These are phyloP conservation scores for Schizopygopsis pylzovi DNA, from an alignment of 2,797 vertebrate species.

Conservation along the genomic window DNA sequence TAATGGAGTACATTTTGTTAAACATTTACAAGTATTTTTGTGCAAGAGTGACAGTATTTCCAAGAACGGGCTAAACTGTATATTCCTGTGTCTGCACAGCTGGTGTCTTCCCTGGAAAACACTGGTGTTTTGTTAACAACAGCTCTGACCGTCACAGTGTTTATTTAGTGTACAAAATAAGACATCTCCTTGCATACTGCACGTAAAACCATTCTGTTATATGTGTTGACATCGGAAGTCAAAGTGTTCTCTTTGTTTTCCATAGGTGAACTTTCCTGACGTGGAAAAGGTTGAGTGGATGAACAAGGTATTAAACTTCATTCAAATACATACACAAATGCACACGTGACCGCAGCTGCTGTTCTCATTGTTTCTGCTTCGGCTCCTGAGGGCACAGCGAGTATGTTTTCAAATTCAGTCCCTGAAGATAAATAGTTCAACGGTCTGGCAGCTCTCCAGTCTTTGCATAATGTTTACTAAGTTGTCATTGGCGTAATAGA, in stretches of 20 bases:
- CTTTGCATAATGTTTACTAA: neutral
- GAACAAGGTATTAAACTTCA: slow-evolving; percentile 83
- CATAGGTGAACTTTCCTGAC: slow-evolving; percentile 90
- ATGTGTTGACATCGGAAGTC: slow-evolving; percentile 19
- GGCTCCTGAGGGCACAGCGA: neutral
- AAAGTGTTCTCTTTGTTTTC: slow-evolving; percentile 58
- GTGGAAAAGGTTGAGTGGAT: slow-evolving; percentile 93
- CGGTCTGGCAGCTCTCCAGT: neutral
- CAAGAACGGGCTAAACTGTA: neutral
- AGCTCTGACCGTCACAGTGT: neutral
- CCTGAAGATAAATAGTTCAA: slow-evolving; percentile 27
- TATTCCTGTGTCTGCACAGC: neutral
- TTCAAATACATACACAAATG: slow-evolving; percentile 18
- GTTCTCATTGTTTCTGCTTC: slow-evolving; percentile 15
- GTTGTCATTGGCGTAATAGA: neutral
- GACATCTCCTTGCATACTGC: neutral
- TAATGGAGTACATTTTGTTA: neutral
- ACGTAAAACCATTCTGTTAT: neutral
- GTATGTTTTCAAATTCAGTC: slow-evolving; percentile 14
- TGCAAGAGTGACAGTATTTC: neutral
- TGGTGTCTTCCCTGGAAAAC: neutral
- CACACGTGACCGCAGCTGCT: neutral
- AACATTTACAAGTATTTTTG: neutral
- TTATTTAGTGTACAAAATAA: slow-evolving; percentile 8
- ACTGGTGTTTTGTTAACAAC: neutral